Evolutionary conservation across 2,113 vertebrate genomes (phyloP).

Genomic region (Eptesicus fuscus): DNA sequence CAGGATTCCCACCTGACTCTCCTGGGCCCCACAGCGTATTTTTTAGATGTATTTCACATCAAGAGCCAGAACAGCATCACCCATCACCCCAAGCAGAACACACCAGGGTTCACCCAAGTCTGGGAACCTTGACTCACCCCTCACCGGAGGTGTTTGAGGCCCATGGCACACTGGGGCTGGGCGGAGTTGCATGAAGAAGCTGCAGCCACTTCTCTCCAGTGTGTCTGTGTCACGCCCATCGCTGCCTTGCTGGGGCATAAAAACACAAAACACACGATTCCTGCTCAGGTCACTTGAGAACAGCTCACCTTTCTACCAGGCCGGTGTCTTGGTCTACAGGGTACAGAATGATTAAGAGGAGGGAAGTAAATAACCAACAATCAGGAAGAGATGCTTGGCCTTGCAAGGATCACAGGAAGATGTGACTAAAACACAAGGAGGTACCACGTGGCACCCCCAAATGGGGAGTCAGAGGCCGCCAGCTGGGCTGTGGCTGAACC

Average conservation of each 20-base stretch:
- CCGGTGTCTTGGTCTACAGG: not conserved
- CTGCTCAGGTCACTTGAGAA: not conserved
- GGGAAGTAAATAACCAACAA: not conserved
- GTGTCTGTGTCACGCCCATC: not conserved
- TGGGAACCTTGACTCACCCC: not conserved
- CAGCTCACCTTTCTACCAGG: not conserved
- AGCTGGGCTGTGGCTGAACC: not conserved
- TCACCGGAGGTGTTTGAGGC: not conserved
- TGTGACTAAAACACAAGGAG: not conserved
- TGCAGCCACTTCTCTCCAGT: not conserved
- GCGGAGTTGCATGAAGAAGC: not conserved
- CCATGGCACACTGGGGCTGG: not conserved
- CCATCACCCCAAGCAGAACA: not conserved
- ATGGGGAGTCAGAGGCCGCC: not conserved
- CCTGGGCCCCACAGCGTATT: not conserved
- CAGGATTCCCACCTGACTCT: not conserved
- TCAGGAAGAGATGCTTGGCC: not conserved
- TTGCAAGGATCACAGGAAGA: not conserved
- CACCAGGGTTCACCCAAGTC: not conserved
- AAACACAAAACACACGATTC: not conserved
- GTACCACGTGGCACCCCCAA: not conserved
- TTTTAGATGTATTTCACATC: not conserved
- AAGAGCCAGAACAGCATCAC: not conserved
- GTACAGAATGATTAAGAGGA: not conserved
- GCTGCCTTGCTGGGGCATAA: not conserved